Conservation (phyloP, 1,140 invertebrate genomes). For the Sycophila sp. region DNA sequence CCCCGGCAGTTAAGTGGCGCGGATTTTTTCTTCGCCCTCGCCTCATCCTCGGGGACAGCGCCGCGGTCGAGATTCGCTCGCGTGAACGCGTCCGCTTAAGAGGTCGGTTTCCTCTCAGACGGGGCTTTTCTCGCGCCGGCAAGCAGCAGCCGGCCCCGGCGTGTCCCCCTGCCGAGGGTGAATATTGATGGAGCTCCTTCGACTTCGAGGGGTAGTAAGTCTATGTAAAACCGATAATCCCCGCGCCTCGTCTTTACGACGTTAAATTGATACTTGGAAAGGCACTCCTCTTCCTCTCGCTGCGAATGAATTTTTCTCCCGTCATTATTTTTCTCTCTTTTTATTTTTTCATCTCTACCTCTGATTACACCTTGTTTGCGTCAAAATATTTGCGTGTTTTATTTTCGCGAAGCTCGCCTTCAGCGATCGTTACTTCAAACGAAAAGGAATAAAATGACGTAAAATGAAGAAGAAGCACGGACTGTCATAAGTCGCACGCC, state of each 20-base stretch:
- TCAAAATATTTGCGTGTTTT: not conserved
- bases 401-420: not conserved
- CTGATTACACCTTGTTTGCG: too few relatives aligned
- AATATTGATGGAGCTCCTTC: conserved; percentile 51
- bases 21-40: conserved; percentile 22
- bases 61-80: conserved; percentile 43
- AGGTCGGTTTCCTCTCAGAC: conserved; percentile 41
- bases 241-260: conserved; percentile 43
- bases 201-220: conserved; percentile 40
- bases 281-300: not conserved
- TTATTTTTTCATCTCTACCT: too few relatives aligned
- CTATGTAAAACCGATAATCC: conserved; percentile 54
- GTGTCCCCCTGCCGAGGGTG: too few relatives aligned
- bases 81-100: conserved; percentile 49
- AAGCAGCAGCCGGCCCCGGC: too few relatives aligned
- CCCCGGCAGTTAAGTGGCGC: conserved; percentile 29
- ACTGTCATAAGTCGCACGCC: too few relatives aligned
- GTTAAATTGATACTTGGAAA: conserved; percentile 50
- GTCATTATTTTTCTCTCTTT: not conserved
- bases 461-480: not conserved
- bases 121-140: too few relatives aligned
- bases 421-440: too few relatives aligned
- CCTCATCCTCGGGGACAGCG: not conserved
- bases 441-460: not conserved
- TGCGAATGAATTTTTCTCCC: not conserved